These are phyloP conservation scores for Tor tambroides DNA, from an alignment of 2,113 vertebrate genomes.

Conservation along the genomic window DNA sequence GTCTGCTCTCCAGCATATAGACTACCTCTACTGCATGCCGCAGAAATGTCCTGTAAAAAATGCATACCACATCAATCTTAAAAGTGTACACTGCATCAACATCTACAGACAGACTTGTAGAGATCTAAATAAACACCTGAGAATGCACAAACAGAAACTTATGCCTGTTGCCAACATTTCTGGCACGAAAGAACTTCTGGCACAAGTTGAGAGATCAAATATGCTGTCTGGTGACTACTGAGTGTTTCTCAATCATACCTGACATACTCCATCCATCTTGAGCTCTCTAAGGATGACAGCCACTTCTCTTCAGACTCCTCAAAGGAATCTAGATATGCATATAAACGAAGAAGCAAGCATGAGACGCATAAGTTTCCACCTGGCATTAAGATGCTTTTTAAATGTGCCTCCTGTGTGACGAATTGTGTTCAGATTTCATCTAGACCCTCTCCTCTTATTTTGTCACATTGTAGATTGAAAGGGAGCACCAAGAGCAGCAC, in stretches of 20 bases:
- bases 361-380: not conserved
- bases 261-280: slow-evolving; percentile 90
- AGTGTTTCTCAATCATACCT: slow-evolving; percentile 76
- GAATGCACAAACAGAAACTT: not conserved
- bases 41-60: slow-evolving; percentile 80
- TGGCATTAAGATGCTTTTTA: too few species aligned
- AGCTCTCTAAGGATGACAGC: slow-evolving; percentile 90
- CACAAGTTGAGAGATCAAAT: not conserved
- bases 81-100: too few species aligned
- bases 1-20: slow-evolving; percentile 86
- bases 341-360: slow-evolving; percentile 6
- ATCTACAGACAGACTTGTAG: not conserved
- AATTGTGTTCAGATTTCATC: too few species aligned
- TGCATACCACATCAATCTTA: not conserved
- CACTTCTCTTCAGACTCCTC: slow-evolving; percentile 96
- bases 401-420: too few species aligned
- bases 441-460: too few species aligned
- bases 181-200: too few species aligned
- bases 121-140: not conserved
- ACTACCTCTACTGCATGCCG: slow-evolving; percentile 91
- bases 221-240: slow-evolving; percentile 26
- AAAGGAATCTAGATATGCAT: slow-evolving; percentile 78
- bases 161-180: not conserved
- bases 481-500: too few species aligned
- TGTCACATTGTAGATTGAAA: too few species aligned